Evolutionary conservation across 1,140 invertebrate genomes (phyloP).

Genomic region (Lysiphlebus fabarum): DNA sequence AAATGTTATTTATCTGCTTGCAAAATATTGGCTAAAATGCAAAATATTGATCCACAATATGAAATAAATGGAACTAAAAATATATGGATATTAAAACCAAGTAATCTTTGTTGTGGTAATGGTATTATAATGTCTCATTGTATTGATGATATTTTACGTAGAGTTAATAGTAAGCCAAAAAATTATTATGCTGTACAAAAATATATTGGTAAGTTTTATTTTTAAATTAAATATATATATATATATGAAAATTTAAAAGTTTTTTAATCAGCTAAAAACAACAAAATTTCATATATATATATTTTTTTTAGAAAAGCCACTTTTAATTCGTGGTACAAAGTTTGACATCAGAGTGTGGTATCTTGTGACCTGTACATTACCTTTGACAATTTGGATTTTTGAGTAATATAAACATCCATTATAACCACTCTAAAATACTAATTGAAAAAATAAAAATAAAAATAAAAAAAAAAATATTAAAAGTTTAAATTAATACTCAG

Average conservation of each 20-base stretch:
- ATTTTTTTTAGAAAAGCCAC: conserved; percentile 65
- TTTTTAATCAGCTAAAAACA: not conserved
- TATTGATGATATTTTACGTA: conserved; percentile 67
- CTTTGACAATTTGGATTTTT: conserved; percentile 86
- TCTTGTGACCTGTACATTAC: conserved; percentile 77
- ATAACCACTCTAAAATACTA: no score
- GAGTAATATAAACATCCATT: conserved; percentile 52
- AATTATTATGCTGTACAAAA: conserved; percentile 85
- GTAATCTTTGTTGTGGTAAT: conserved; percentile 77
- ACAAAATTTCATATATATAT: conserved; percentile 17
- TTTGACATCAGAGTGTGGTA: conserved; percentile 91
- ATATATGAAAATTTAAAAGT: not conserved
- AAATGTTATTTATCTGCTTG: conserved; percentile 33
- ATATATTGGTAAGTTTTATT: conserved; percentile 73
- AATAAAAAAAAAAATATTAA: no score
- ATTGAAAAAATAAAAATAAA: no score
- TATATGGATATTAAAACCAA: conserved; percentile 92
- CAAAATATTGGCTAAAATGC: conserved; percentile 58
- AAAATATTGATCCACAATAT: conserved; percentile 63
- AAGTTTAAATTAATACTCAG: no score
- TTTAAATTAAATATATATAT: conserved; percentile 7
- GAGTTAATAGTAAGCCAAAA: conserved; percentile 58
- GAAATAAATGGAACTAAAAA: conserved; percentile 76
- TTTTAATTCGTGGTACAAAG: conserved; percentile 85
- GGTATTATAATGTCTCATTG: conserved; percentile 74